Conservation (phyloP, 2,888 invertebrate genomes). For the Thymelicus acteon region DNA sequence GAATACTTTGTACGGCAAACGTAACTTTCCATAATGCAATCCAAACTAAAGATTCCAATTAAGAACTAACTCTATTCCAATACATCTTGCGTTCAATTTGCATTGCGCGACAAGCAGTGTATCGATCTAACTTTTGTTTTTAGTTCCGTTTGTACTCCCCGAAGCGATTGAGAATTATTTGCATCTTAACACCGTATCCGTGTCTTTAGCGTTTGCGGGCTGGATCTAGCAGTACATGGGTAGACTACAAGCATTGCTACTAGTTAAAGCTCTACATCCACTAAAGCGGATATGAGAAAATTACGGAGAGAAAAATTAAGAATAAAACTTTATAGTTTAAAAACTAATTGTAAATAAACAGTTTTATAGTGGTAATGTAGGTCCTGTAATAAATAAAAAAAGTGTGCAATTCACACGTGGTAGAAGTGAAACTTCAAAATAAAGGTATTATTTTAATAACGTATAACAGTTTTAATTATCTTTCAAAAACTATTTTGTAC, state of each 20-base stretch:
- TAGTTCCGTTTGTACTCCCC: conserved; percentile 20
- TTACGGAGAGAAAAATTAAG: too few species aligned
- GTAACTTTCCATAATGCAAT: conserved; percentile 17
- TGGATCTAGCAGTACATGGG: conserved; percentile 10
- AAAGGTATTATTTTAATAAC: too few species aligned
- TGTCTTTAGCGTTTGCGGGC: conserved; percentile 25
- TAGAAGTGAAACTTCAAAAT: too few species aligned
- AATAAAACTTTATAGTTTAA: too few species aligned
- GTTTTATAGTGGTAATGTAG: too few species aligned
- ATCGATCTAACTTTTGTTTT: conserved; percentile 26
- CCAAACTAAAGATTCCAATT: not conserved
- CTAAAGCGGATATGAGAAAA: not conserved
- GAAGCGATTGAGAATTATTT: conserved; percentile 29
- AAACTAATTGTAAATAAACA: too few species aligned
- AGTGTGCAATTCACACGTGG: too few species aligned
- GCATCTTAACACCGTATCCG: conserved; percentile 20
- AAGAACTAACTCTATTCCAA: not conserved
- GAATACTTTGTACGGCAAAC: conserved; percentile 40
- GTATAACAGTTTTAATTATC: too few species aligned
- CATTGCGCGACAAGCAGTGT: not conserved
- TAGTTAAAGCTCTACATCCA: not conserved
- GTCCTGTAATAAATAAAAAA: too few species aligned
- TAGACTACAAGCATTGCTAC: conserved; percentile 8
- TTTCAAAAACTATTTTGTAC: too few species aligned
- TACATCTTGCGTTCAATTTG: not conserved